Evolutionary conservation across 2,888 invertebrate genomes (phyloP), one percentile per base, ranked within the genome.

Genomic region (Melinaea marsaeus): DNA sequence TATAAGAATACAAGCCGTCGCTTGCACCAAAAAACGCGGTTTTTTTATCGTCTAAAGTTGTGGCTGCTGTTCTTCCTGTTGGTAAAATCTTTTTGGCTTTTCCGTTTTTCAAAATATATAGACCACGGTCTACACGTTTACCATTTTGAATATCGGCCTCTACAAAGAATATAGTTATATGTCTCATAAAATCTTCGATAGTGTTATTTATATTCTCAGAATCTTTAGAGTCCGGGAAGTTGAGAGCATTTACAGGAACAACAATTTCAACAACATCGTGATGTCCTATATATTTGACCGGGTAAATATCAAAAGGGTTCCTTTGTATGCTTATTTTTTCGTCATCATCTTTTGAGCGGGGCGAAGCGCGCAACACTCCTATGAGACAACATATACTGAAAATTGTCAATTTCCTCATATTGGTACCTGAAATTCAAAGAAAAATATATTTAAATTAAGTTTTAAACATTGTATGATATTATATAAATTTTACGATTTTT

Each of bases 1-100:
- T 77, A 70, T 79, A 85, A 0, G 54, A 13, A 61, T 84, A 85
- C 5, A 85, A 60, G 2, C 85, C 85, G 11, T 84, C 81, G 35
- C 71, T 72, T 1, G 84, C 79, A 13, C 74, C 85, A 4, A 85
- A 77, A 64, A 75, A 84, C 2, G 70, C 81, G 0, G 66, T 62
- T 57, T 74, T 79, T 0, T 72, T 75, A 0, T 77, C 71, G 33
- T 78, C 79, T 22, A 68, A 71, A 2, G 75, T 71, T 1, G 81
- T 77, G 3, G 79, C 72, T 0, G 74, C 71, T 34, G 80, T 79
- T 63, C 77, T 75, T 1, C 80, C 82, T 33, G 80, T 68, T 0
- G 79, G 79, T 5, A 83, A 70, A 2, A 83, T 62, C 64, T 79
- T 79, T 0, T 66, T 79, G 2, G 74, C 75, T 0, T 56, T 54